A percentile compares a stretch with the other conserved stretches of the same genome.
phyloP scores from a whole-genome alignment of 2,797 vertebrate genomes.

The Prionace glauca region DNA sequence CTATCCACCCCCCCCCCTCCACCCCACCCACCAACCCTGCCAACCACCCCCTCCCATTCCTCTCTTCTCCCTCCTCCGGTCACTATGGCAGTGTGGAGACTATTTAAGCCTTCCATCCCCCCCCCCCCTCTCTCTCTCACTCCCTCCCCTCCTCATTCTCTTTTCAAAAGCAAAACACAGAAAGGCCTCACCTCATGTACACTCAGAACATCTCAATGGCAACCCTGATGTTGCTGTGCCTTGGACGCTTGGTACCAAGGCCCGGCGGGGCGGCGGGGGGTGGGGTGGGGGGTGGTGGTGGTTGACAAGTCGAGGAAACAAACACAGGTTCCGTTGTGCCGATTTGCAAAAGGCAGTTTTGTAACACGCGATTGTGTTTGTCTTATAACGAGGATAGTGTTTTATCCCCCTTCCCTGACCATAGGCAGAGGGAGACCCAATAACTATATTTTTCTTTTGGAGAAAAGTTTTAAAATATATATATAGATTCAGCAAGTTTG shows the following conservation, averaged over 20 bases:
- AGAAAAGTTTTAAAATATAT: not conserved
- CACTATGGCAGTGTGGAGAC: not conserved
- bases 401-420: not conserved
- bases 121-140: not conserved
- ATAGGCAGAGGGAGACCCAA: not conserved
- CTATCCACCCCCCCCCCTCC: not conserved
- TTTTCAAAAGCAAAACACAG: not conserved
- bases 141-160: too few relatives aligned
- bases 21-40: too few relatives aligned
- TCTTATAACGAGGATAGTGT: not conserved
- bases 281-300: too few relatives aligned
- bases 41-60: not conserved
- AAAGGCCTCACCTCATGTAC: not conserved
- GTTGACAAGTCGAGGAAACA: too few relatives aligned
- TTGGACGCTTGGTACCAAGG: not conserved
- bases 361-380: not conserved
- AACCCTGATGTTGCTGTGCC: not conserved
- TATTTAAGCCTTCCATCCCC: not conserved
- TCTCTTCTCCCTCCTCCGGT: not conserved
- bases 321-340: not conserved
- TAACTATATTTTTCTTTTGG: not conserved
- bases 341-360: not conserved
- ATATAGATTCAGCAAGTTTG: not conserved
- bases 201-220: not conserved
- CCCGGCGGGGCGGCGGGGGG: not conserved